A percentile compares a stretch with the other conserved stretches of the same genome.
Conservation (phyloP, 1,140 invertebrate genomes). For the Potamilus streckersoni region DNA sequence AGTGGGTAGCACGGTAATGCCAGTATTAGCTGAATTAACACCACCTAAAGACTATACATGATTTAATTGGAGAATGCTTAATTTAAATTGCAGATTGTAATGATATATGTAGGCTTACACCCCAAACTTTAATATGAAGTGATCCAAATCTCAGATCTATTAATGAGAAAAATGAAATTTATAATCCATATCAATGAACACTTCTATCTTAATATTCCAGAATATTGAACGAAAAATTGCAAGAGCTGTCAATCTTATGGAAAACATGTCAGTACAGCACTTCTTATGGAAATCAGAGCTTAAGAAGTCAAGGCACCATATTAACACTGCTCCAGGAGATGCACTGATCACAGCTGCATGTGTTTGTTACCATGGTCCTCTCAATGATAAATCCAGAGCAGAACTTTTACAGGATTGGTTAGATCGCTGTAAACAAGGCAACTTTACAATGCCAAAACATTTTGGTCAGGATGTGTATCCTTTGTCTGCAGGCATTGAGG, state of each 20-base stretch:
- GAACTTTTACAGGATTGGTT: constrained; percentile 54
- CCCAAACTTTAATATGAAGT: no score
- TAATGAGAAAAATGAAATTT: no score
- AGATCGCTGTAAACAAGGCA: constrained; percentile 47
- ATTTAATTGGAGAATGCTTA: no score
- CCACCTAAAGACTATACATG: no score
- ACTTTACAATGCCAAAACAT: constrained; percentile 37
- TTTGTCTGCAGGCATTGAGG: constrained; percentile 29
- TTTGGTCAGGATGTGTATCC: constrained; percentile 40
- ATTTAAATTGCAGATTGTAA: no score
- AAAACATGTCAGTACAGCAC: constrained; percentile 64
- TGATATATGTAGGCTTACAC: no score
- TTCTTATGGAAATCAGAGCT: constrained; percentile 62
- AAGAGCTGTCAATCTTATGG: constrained; percentile 59
- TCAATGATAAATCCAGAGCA: constrained; percentile 56
- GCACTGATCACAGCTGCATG: constrained; percentile 61
- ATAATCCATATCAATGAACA: no score
- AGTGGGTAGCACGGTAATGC: no score
- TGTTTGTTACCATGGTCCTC: constrained; percentile 63
- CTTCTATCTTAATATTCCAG: constrained; percentile 33
- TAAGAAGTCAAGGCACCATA: constrained; percentile 51
- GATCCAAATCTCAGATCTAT: no score
- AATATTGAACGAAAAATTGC: constrained; percentile 61
- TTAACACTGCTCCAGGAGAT: constrained; percentile 56
- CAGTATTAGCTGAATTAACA: no score